Evolutionary conservation across 1,140 invertebrate species (phyloP).

Genomic region (Palaemon carinicauda): DNA sequence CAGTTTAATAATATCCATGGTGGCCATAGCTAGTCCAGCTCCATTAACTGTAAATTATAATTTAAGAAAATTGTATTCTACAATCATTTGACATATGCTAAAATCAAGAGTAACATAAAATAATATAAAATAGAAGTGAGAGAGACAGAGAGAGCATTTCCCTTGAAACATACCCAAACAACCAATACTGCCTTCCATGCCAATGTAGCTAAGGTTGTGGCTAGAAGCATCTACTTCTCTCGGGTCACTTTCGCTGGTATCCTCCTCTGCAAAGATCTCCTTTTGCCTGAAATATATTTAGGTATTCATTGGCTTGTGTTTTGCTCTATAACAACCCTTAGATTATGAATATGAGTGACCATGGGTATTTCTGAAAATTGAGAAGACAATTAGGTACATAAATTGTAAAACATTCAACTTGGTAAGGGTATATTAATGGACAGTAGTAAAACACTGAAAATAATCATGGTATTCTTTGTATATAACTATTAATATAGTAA

Average conservation of each 20-base stretch:
- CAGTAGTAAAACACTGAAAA: no score
- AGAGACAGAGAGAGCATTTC: constrained; percentile 47
- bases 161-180: constrained; percentile 73
- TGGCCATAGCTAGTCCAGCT: constrained; percentile 83
- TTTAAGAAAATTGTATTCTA: neutral
- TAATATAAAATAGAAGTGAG: neutral
- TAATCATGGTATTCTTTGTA: no score
- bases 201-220: constrained; percentile 95
- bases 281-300: constrained; percentile 74
- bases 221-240: constrained; percentile 94
- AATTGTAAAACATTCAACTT: no score
- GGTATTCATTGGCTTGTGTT: no score
- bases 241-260: constrained; percentile 91
- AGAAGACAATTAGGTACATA: no score
- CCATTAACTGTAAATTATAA: constrained; percentile 74
- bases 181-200: constrained; percentile 98
- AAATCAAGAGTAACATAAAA: constrained; percentile 13
- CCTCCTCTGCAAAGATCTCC: constrained; percentile 84
- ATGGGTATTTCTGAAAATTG: no score
- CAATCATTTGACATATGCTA: neutral
- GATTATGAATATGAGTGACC: no score
- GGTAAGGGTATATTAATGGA: no score
- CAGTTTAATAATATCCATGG: constrained; percentile 81
- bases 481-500: no score
- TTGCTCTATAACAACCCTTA: no score